Conservation (phyloP, 2,888 invertebrate species). For the Mesochorus sp. region DNA sequence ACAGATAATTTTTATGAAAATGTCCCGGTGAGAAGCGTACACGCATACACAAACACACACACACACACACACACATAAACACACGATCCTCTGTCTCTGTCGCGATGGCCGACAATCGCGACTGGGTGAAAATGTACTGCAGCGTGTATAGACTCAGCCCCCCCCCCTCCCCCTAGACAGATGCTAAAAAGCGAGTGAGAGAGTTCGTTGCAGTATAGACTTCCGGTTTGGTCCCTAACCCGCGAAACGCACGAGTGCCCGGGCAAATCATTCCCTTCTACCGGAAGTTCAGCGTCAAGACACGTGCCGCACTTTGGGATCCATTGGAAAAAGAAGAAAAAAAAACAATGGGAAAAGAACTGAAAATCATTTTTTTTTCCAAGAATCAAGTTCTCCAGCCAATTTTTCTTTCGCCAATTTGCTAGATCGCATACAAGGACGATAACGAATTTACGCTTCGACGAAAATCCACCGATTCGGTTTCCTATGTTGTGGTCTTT, state of each 20-base stretch:
- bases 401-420: no score
- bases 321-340: not conserved
- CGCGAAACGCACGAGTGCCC: conserved; percentile 45
- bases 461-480: conserved; percentile 47
- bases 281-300: conserved; percentile 46
- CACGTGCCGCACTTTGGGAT: conserved; percentile 27
- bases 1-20: conserved; percentile 77
- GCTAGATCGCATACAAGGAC: not conserved
- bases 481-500: conserved; percentile 60
- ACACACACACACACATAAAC: conserved; percentile 1
- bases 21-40: conserved; percentile 44
- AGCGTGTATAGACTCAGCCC: no score
- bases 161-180: no score
- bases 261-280: conserved; percentile 18
- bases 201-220: conserved; percentile 40
- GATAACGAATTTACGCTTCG: not conserved
- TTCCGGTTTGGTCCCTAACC: conserved; percentile 53
- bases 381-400: not conserved
- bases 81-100: conserved; percentile 14
- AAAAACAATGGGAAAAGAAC: not conserved
- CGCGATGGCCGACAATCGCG: no score
- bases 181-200: conserved; percentile 31
- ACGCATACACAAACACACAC: not conserved
- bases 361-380: not conserved
- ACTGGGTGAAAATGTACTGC: no score